Percentiles rank a stretch among this genome's conserved stretches.
These are phyloP conservation scores for Paralichthys olivaceus DNA, from an alignment of 2,113 vertebrate genomes.

Conservation along the genomic window DNA sequence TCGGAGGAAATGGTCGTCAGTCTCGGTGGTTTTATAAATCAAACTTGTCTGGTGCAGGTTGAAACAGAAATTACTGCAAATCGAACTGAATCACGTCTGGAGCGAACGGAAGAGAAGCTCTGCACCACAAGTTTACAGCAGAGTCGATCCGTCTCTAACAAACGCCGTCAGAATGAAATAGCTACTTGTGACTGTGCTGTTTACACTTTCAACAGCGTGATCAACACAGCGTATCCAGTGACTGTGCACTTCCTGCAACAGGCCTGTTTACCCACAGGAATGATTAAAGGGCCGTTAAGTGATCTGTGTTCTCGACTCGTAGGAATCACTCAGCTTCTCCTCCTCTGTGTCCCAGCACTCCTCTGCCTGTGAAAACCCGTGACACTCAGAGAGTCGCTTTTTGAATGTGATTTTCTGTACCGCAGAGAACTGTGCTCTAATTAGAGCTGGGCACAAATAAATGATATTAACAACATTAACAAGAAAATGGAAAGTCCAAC, in stretches of 20 bases:
- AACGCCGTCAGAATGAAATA: constrained; percentile 37
- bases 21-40: constrained; percentile 51
- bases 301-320: constrained; percentile 39
- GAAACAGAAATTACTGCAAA: constrained; percentile 60
- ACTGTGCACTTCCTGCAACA: constrained; percentile 10
- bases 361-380: not conserved
- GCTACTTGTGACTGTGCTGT: constrained; percentile 35
- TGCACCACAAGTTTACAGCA: constrained; percentile 47
- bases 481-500: not conserved
- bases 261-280: constrained; percentile 33
- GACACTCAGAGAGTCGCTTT: not conserved
- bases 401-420: no score
- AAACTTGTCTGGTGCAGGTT: constrained; percentile 56
- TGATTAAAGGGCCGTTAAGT: constrained; percentile 46
- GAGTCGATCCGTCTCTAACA: constrained; percentile 36
- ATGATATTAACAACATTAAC: no score
- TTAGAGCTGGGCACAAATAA: no score
- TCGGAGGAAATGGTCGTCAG: constrained; percentile 30
- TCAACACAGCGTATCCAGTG: constrained; percentile 29
- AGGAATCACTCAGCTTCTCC: constrained; percentile 23
- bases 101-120: no score
- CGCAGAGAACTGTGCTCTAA: not conserved
- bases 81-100: not conserved
- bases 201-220: constrained; percentile 24
- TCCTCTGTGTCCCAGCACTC: not conserved